Evolutionary conservation across 2,113 vertebrate genomes (phyloP).

Genomic region (Pseudonaja textilis): DNA sequence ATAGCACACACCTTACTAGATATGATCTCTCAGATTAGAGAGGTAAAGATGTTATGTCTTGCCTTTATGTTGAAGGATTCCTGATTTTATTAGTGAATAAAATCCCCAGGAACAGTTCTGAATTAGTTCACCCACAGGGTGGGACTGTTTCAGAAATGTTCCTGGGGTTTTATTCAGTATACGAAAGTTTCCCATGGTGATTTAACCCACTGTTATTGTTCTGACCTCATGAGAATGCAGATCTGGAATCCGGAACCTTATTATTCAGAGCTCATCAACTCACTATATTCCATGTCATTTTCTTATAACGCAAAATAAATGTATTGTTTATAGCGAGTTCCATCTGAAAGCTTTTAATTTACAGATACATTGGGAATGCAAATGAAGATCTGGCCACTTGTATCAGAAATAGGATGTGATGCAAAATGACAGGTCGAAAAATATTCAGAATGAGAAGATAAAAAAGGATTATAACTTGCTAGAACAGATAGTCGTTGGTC

Average conservation of each 20-base stretch:
- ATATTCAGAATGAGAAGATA: background rate
- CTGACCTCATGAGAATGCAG: background rate
- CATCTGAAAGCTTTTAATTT: background rate
- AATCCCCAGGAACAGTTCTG: no score
- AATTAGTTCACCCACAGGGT: background rate
- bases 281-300: background rate
- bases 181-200: background rate
- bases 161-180: background rate
- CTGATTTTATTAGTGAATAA: no score
- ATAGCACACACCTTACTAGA: background rate
- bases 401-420: background rate
- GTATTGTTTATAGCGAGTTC: background rate
- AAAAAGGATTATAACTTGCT: background rate
- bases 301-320: background rate
- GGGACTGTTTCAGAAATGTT: background rate
- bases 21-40: background rate
- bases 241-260: background rate
- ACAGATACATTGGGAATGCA: background rate
- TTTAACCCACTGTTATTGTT: background rate
- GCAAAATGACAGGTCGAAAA: background rate
- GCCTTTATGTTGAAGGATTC: background rate
- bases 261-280: background rate
- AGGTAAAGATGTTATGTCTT: background rate
- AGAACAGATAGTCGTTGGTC: background rate
- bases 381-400: background rate